Evolutionary conservation across 2,797 vertebrate genomes (phyloP), one percentile per base, ranked within the genome.

Genomic region (Centroberyx gerrardi): DNA sequence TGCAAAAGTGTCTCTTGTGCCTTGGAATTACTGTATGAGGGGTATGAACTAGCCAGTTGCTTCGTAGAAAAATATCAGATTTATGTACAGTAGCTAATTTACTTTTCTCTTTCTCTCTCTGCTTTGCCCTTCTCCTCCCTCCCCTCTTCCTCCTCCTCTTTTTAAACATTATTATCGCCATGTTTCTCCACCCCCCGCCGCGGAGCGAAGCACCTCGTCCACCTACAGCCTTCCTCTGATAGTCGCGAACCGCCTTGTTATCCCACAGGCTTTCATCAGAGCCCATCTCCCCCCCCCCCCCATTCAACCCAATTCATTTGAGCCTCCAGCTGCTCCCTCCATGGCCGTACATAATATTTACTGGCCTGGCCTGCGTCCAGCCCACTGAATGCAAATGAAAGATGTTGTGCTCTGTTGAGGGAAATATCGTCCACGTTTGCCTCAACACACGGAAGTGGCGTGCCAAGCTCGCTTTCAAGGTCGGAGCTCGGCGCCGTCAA

Each of bases 391-490:
- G 76, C 83, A 77, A 80, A 80, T 62, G 17, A 66, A 64, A 28
- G 62, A 75, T 77, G 62, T 56, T 62, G 70, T 56, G 40, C 72
- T 83, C 76, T 73, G 60, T 62, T 81, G 40, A 62, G 63, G 60
- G 59, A 72, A 65, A 72, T 33, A 62, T 67, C 58, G 7, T 33
- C 33, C 4, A 5, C 33, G 7, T 33, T 33, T 33, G 4, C 33
- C 33, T 33, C 49, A 53, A 18, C 13, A 72, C 60, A 49, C 3
- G 22, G 29, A 80, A 42, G 72, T 65, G 58, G 53, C 13, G 0
- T n/a, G 78, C 84, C 74, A 77, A 70, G 65, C 65, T 18, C 0
- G 46, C 65, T 54, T 67, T 79, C 77, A 40, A 77, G 82, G 87
- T 83, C 75, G 52, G 60, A 54, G 55, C 56, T 22, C 0, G 58